phyloP scores from a whole-genome alignment of 92 coral and sea anemone genomes.

The Desmophyllum pertusum region DNA sequence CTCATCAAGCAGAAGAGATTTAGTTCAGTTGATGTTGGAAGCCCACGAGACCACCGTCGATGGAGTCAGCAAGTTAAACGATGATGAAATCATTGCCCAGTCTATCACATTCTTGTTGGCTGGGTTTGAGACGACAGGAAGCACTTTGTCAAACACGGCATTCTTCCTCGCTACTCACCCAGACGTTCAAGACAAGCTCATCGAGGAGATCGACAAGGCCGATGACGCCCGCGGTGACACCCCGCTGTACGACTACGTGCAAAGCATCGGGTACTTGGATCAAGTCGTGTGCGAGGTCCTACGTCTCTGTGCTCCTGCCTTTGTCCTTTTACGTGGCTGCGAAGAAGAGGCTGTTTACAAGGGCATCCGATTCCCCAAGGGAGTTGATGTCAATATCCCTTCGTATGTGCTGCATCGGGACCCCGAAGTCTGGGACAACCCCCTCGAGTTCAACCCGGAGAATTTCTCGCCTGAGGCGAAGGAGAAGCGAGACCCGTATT shows the following conservation, averaged over 20 bases:
- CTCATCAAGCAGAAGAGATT: constrained; percentile 13
- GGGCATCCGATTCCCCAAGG: constrained; percentile 66
- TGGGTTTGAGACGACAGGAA: constrained; percentile 70
- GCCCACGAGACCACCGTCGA: constrained; percentile 60
- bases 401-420: constrained; percentile 67
- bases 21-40: constrained; percentile 70
- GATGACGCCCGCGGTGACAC: constrained; percentile 34
- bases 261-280: constrained; percentile 59
- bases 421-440: constrained; percentile 70
- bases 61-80: constrained; percentile 62
- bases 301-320: constrained; percentile 64
- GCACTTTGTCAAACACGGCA: constrained; percentile 56
- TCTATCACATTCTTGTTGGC: constrained; percentile 57
- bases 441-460: constrained; percentile 71
- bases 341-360: constrained; percentile 46
- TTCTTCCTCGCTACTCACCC: constrained; percentile 61
- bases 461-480: constrained; percentile 75
- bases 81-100: constrained; percentile 71
- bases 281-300: constrained; percentile 67
- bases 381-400: constrained; percentile 62
- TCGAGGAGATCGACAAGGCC: constrained; percentile 56
- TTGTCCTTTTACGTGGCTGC: constrained; percentile 50
- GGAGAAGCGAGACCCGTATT: constrained; percentile 66
- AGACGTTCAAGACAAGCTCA: constrained; percentile 63
- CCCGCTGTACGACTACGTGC: constrained; percentile 60